Evolutionary conservation across 2,797 vertebrate genomes (phyloP).

Genomic region (Clamator glandarius): DNA sequence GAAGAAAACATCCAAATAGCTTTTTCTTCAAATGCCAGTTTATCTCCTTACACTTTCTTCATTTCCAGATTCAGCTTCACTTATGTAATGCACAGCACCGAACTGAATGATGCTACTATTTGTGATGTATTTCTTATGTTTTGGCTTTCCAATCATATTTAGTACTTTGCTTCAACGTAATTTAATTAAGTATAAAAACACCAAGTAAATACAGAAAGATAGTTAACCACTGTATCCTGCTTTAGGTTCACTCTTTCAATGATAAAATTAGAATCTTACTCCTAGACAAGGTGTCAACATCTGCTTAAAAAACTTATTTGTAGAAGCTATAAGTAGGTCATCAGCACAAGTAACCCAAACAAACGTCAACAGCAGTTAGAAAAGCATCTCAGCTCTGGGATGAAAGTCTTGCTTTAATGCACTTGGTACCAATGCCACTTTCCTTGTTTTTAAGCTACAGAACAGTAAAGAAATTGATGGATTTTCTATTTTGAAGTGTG

Average conservation of each 20-base stretch:
- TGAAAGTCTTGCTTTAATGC: not conserved
- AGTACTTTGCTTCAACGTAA: not conserved
- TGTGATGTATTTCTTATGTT: constrained; percentile 18
- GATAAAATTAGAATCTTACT: constrained; percentile 49
- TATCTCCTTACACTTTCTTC: not conserved
- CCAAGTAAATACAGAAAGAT: not conserved
- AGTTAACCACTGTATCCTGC: not conserved
- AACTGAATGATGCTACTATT: not conserved
- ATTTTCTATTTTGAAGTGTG: not conserved
- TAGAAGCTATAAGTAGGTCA: constrained; percentile 59
- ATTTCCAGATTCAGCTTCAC: constrained; percentile 5
- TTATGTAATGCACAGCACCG: not conserved
- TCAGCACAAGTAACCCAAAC: constrained; percentile 28
- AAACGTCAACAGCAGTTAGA: not conserved
- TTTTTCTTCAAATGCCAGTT: not conserved
- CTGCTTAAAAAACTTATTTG: constrained; percentile 44
- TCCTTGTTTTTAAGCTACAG: not conserved
- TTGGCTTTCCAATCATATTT: constrained; percentile 22
- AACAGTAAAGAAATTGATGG: not conserved
- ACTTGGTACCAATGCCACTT: not conserved
- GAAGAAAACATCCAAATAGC: not conserved
- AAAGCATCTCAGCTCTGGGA: not conserved
- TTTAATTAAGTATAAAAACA: constrained; percentile 13
- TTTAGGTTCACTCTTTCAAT: constrained; percentile 4
- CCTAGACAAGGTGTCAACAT: constrained; percentile 31